phyloP scores from a whole-genome alignment of 2,113 vertebrate species.

The Saguinus imperator region DNA sequence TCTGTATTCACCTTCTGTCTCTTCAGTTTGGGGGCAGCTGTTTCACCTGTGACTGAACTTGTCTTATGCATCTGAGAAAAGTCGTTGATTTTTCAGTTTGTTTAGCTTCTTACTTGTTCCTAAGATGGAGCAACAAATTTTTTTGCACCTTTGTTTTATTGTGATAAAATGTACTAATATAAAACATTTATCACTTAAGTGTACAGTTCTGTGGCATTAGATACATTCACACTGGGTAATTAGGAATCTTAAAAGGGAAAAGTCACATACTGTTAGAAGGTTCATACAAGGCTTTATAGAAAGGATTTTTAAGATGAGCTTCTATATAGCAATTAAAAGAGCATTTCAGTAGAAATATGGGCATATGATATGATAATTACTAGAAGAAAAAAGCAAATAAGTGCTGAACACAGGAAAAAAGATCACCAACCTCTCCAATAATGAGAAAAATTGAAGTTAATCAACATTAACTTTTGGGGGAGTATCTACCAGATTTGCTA shows the following conservation, averaged over 20 bases:
- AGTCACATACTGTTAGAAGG: not conserved
- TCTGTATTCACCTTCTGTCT: not conserved
- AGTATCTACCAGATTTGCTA: not conserved
- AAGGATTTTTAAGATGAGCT: not conserved
- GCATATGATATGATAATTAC: not conserved
- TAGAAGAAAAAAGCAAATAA: constrained; percentile 12
- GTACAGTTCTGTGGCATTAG: not conserved
- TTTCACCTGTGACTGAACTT: not conserved
- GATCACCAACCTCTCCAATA: not conserved
- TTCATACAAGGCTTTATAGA: not conserved
- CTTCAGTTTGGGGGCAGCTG: not conserved
- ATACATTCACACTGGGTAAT: not conserved
- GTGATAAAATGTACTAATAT: not conserved
- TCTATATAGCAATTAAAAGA: constrained; percentile 9
- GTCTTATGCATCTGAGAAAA: not conserved
- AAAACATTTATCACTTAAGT: not conserved
- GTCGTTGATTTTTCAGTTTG: not conserved
- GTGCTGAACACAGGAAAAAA: not conserved
- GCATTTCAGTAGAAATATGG: not conserved
- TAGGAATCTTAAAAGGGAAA: constrained; percentile 9
- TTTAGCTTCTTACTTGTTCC: not conserved
- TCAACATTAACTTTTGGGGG: not conserved
- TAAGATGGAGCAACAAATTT: not conserved
- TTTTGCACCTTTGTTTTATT: not conserved
- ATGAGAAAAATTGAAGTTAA: constrained; percentile 41